Evolutionary conservation across 2,888 invertebrate species (phyloP).

Genomic region (Tryphoninae sp.): DNA sequence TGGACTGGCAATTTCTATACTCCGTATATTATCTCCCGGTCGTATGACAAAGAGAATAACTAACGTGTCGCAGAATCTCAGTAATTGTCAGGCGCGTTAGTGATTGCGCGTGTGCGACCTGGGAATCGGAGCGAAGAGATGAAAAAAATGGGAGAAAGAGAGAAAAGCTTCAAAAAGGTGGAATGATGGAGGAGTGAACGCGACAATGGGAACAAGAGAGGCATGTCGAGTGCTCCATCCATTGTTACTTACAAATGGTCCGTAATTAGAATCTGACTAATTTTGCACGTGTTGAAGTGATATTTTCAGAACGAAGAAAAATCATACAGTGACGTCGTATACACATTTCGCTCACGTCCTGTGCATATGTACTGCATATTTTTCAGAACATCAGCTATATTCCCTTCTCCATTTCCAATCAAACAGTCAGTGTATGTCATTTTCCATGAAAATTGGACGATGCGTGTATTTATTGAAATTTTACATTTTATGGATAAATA

Average conservation of each 20-base stretch:
- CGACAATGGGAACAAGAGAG: slow-evolving; percentile 46
- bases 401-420: no score
- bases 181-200: slow-evolving; percentile 22
- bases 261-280: slow-evolving; percentile 58
- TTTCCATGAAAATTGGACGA: no score
- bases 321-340: slow-evolving; percentile 9
- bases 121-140: slow-evolving; percentile 19
- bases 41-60: slow-evolving; percentile 8
- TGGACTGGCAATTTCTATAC: not conserved
- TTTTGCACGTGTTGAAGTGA: slow-evolving; percentile 38
- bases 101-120: slow-evolving; percentile 12
- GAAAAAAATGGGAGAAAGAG: not conserved
- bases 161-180: slow-evolving; percentile 8
- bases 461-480: no score
- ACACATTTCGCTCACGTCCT: slow-evolving; percentile 1
- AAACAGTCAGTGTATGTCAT: no score
- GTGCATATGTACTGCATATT: no score
- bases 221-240: slow-evolving; percentile 35
- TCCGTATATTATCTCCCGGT: not conserved
- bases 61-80: slow-evolving; percentile 7
- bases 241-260: slow-evolving; percentile 59
- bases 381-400: no score
- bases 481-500: no score
- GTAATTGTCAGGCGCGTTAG: slow-evolving; percentile 45
- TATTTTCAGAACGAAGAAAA: slow-evolving; percentile 42